These are phyloP conservation scores for Apoderus coryli DNA, from an alignment of 2,888 invertebrate species.

Conservation along the genomic window DNA sequence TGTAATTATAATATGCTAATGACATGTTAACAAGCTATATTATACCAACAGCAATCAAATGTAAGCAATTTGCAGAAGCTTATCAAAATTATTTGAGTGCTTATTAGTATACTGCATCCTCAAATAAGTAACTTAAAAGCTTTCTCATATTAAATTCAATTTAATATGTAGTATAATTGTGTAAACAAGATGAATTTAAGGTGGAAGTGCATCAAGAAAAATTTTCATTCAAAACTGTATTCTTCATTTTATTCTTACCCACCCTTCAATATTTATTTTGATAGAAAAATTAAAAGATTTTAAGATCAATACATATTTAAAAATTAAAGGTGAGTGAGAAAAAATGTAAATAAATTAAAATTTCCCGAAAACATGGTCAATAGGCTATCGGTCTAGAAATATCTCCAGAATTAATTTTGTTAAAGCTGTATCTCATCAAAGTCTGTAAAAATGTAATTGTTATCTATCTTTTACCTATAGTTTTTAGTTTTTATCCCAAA, in stretches of 20 bases:
- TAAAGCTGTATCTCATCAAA: slow-evolving; percentile 2
- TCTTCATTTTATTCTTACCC: slow-evolving; percentile 2
- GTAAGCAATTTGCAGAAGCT: too few species aligned
- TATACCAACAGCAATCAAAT: too few species aligned
- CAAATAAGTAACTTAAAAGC: too few species aligned
- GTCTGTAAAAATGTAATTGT: slow-evolving; percentile 2
- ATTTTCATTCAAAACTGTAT: slow-evolving; percentile 2
- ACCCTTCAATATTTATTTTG: slow-evolving; percentile 2
- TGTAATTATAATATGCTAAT: too few species aligned
- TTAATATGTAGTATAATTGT: too few species aligned
- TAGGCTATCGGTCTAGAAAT: slow-evolving; percentile 2
- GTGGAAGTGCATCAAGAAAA: too few species aligned
- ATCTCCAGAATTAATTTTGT: slow-evolving; percentile 2
- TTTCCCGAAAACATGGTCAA: slow-evolving; percentile 2
- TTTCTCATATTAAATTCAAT: too few species aligned
- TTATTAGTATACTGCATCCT: too few species aligned
- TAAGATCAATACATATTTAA: slow-evolving; percentile 2
- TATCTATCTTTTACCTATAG: slow-evolving; percentile 1
- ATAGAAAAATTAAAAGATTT: slow-evolving; percentile 2
- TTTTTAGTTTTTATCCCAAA: too few species aligned
- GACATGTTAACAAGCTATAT: too few species aligned
- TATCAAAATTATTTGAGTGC: too few species aligned
- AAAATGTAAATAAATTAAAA: slow-evolving; percentile 3
- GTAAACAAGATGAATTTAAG: too few species aligned
- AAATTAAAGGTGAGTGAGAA: slow-evolving; percentile 1